A percentile compares a stretch with the other conserved stretches of the same genome.
Conservation (phyloP, 2,888 invertebrate genomes). For the Myopa tessellatipennis region DNA sequence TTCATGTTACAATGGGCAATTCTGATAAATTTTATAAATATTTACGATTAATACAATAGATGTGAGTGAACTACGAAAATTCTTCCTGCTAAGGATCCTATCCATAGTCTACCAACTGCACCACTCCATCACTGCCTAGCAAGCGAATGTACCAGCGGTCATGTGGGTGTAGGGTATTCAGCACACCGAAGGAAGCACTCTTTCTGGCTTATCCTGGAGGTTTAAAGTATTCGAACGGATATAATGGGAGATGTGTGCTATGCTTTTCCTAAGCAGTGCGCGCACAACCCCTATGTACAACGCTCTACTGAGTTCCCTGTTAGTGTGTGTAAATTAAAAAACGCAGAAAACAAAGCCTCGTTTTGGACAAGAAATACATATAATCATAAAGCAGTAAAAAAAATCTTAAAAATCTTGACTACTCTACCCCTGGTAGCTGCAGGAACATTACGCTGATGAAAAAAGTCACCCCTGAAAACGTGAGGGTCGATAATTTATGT, state of each 20-base stretch:
- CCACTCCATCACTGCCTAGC: too few species aligned
- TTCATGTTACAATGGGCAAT: too few species aligned
- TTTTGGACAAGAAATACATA: slow-evolving; percentile 12
- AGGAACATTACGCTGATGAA: slow-evolving; percentile 3
- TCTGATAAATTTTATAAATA: too few species aligned
- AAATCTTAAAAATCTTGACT: slow-evolving; percentile 25
- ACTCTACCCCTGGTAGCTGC: neutral
- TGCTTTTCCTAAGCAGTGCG: neutral
- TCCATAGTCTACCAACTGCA: too few species aligned
- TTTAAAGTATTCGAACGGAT: slow-evolving; percentile 6
- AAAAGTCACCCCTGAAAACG: slow-evolving; percentile 36
- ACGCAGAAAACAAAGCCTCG: slow-evolving; percentile 31
- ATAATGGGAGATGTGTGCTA: slow-evolving; percentile 18
- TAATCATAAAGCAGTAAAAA: slow-evolving; percentile 22
- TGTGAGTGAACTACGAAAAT: too few species aligned
- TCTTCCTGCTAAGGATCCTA: too few species aligned
- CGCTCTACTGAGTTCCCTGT: too few species aligned
- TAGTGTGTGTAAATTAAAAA: slow-evolving; percentile 21
- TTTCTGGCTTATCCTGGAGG: neutral
- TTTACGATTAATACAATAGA: too few species aligned
- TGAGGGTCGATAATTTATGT: slow-evolving; percentile 36
- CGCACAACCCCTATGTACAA: neutral
- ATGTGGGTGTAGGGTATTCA: too few species aligned
- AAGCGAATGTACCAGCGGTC: too few species aligned
- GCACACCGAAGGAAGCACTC: too few species aligned